A percentile compares a stretch with the other conserved stretches of the same genome.
Conservation (phyloP, 2,888 invertebrate genomes). For the Drosophila nigricruria region DNA sequence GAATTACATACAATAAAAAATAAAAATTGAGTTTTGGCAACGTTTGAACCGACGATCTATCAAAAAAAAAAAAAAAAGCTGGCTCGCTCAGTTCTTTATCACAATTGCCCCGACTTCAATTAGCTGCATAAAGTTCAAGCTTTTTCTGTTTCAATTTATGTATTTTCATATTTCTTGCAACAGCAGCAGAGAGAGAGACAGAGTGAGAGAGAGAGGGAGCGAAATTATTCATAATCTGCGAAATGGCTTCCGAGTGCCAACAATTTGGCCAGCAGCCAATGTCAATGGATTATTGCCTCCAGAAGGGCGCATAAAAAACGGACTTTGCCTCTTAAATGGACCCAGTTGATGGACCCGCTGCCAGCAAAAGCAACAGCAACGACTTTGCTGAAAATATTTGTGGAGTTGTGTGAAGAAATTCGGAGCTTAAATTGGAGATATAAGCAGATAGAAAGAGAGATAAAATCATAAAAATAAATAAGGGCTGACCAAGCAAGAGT, state of each 20-base stretch:
- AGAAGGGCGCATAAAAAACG: constrained; percentile 26
- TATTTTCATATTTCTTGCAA: constrained; percentile 53
- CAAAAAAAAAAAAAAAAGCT: constrained; percentile 46
- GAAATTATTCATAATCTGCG: constrained; percentile 69
- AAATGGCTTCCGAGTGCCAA: constrained; percentile 71
- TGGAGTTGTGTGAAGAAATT: no score
- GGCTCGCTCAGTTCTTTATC: constrained; percentile 19
- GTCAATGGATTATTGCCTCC: constrained; percentile 69
- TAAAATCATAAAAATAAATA: no score
- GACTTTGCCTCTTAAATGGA: constrained; percentile 16
- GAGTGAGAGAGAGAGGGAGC: background rate
- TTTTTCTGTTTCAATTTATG: constrained; percentile 76
- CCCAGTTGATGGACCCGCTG: constrained; percentile 42
- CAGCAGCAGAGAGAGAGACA: background rate
- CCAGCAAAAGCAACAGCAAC: constrained; percentile 5
- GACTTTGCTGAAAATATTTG: background rate
- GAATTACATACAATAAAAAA: constrained; percentile 52
- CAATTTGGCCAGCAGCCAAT: constrained; percentile 70
- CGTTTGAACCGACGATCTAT: constrained; percentile 48
- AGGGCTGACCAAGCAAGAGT: no score
- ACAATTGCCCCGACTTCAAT: constrained; percentile 60
- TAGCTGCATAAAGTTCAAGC: constrained; percentile 73
- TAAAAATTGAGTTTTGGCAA: constrained; percentile 32
- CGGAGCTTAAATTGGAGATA: no score
- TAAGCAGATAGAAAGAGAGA: no score